phyloP scores from a whole-genome alignment of 1,140 invertebrate species.

The Drosophila bocki region DNA sequence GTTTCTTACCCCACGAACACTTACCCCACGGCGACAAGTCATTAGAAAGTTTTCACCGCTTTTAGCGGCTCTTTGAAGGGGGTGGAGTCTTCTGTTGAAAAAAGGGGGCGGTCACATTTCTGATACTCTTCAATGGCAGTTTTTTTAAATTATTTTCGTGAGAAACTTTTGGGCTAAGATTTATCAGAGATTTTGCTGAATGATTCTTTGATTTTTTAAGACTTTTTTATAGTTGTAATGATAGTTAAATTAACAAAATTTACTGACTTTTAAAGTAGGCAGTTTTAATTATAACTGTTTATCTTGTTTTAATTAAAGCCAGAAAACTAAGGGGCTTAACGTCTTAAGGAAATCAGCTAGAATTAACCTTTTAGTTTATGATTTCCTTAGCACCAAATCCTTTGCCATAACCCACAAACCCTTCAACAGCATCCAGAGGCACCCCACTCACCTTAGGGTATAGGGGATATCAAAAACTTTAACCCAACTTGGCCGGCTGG shows the following conservation, averaged over 20 bases:
- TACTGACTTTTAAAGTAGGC: too few relatives aligned
- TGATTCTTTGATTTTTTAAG: neutral
- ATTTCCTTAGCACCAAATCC: neutral
- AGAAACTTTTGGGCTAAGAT: neutral
- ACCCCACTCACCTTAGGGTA: neutral
- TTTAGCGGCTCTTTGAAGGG: conserved; percentile 2
- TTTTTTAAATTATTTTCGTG: neutral
- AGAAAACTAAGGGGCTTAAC: too few relatives aligned
- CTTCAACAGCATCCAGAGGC: neutral
- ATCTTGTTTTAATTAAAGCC: too few relatives aligned
- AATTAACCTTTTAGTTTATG: neutral
- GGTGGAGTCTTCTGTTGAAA: conserved; percentile 14
- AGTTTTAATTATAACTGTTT: too few relatives aligned
- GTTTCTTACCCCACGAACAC: conserved; percentile 12
- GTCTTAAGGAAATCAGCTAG: neutral
- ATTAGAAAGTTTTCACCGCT: conserved; percentile 42
- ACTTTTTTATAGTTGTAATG: neutral
- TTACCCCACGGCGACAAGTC: conserved; percentile 17
- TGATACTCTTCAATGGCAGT: conserved; percentile 15
- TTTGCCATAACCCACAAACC: neutral
- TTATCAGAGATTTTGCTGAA: neutral
- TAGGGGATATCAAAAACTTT: conserved; percentile 39
- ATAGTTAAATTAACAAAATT: neutral
- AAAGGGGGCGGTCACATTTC: conserved; percentile 7
- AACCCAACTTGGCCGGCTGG: conserved; percentile 36